Conservation (phyloP, 2,797 vertebrate species). For the Amphiprion clarkii region DNA sequence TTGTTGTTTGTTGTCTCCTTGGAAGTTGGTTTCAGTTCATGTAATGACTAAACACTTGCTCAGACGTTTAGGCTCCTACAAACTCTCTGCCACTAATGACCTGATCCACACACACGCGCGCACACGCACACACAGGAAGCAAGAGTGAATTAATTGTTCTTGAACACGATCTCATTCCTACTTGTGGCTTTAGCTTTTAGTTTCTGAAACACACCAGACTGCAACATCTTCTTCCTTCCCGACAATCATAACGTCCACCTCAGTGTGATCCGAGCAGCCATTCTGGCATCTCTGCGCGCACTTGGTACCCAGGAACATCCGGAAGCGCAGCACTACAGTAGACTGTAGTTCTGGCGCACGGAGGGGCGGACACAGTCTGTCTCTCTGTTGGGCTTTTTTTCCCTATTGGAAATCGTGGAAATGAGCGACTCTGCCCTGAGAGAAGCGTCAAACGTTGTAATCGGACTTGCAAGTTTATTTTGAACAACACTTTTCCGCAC, state of each 20-base stretch:
- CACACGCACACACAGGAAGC: background rate
- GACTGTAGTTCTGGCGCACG: slow-evolving; percentile 19
- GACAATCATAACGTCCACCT: slow-evolving; percentile 46
- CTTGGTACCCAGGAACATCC: slow-evolving; percentile 63
- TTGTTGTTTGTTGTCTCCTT: background rate
- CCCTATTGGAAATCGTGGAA: slow-evolving; percentile 45
- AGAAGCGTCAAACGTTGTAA: slow-evolving; percentile 23
- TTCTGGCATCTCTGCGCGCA: slow-evolving; percentile 47
- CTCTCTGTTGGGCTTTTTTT: background rate
- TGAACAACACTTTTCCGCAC: slow-evolving; percentile 8
- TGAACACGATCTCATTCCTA: slow-evolving; percentile 1
- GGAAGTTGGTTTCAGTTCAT: background rate
- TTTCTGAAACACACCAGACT: slow-evolving; percentile 2
- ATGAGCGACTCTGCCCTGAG: slow-evolving; percentile 25
- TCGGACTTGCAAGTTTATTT: slow-evolving; percentile 20
- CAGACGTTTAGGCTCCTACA: background rate
- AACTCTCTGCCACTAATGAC: background rate
- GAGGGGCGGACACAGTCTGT: slow-evolving; percentile 54
- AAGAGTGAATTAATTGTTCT: background rate
- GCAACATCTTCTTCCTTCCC: slow-evolving; percentile 28
- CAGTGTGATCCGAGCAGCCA: slow-evolving; percentile 19
- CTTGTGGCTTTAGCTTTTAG: slow-evolving; percentile 55
- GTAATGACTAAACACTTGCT: background rate
- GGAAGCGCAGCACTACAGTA: slow-evolving; percentile 52
- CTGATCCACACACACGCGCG: background rate